Conservation (phyloP, 2,888 invertebrate species). For the Andrena camellia region DNA sequence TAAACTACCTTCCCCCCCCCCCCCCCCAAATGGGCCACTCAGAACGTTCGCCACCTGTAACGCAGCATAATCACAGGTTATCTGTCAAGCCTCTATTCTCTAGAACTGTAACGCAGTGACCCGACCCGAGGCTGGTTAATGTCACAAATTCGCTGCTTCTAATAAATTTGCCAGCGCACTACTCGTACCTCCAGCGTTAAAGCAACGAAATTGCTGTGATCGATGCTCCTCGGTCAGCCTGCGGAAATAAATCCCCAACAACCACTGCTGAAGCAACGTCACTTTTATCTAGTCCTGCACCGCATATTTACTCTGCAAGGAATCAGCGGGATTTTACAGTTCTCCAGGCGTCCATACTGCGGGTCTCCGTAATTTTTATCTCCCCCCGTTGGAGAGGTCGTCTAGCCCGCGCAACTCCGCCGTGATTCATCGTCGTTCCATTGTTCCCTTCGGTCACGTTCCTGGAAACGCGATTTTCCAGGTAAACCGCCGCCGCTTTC, state of each 20-base stretch:
- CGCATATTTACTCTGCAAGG: background rate
- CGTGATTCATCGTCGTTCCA: conserved; percentile 25
- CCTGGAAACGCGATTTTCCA: background rate
- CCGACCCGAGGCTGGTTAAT: background rate
- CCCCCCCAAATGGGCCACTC: no score
- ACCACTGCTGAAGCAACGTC: background rate
- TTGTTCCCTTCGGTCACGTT: background rate
- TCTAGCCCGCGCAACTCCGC: background rate
- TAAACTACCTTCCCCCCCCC: no score
- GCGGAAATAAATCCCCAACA: background rate
- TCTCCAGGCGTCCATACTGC: no score
- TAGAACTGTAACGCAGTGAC: background rate
- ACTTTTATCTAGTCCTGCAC: background rate
- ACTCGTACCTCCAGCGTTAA: background rate
- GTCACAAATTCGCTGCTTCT: background rate
- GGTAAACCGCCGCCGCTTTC: conserved; percentile 9
- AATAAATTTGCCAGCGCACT: conserved; percentile 5
- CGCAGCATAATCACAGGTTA: background rate
- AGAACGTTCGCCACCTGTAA: background rate
- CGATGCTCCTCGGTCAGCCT: background rate
- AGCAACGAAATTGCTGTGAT: background rate
- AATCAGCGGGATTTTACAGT: background rate
- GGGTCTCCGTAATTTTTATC: background rate
- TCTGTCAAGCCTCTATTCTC: background rate
- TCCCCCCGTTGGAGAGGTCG: background rate